Evolutionary conservation across 2,113 vertebrate genomes (phyloP), one percentile per base, ranked within the genome.

Genomic region (Neolamprologus sp.): DNA sequence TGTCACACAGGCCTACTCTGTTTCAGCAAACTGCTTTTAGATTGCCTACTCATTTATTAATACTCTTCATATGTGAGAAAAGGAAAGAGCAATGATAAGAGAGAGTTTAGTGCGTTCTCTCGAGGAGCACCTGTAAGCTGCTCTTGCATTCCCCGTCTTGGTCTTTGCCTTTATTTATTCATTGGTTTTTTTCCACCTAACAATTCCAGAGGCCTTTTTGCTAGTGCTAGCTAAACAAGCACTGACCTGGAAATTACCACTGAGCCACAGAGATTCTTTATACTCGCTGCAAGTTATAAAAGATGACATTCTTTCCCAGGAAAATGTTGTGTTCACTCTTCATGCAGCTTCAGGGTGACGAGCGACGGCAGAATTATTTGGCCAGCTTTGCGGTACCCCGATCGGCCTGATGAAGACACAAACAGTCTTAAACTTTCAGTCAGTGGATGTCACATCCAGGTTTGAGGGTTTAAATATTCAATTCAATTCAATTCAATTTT

Each of bases 181-280:
- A 35, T 63, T 63, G 2, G 2, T 19, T 35, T 35, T 49, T n/a
- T 49, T 4, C 8, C 68, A 82, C 65, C 49, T 84, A 86, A 83
- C 23, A 7, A 82, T 86, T 87, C 85, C 79, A 88, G 16, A 89
- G 88, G 87, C 84, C 84, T 83, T 87, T 91, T 87, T 85, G 78
- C 60, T 91, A 81, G 85, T 93, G 89, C 90, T 92, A 19, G 84
- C 85, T 83, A 68, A 93, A 88, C 82, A 89, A 63, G 82, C 89
- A 87, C 60, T 93, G 93, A 95, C 91, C 91, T 94, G 89, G 88
- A 95, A 93, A 93, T 90, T 26, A 73, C 85, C 55, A 47, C 71
- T 28, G 8, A 35, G 88, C 80, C 55, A 78, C 87, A 84, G 80
- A 91, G 80, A 86, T 86, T 89, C 81, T 88, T 91, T 91, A 80